These are phyloP conservation scores for Cottoperca gobio DNA, from an alignment of 2,797 vertebrate species.

Conservation along the genomic window DNA sequence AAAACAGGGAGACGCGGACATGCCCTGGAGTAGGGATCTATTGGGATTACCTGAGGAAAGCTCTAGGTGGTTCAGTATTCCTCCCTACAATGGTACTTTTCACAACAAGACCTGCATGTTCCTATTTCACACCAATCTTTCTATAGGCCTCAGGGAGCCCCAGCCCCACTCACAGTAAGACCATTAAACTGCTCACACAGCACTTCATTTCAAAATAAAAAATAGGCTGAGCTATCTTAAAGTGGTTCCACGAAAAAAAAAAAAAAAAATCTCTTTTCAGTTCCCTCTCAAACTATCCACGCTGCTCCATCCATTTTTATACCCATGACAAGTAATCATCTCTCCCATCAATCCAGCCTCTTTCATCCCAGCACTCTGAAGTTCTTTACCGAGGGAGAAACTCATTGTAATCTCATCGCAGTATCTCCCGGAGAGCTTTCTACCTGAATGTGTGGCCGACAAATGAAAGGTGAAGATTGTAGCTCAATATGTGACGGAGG, in stretches of 20 bases:
- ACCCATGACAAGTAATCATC: conserved; percentile 85
- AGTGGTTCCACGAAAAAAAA: conserved; percentile 66
- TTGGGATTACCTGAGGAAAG: conserved; percentile 72
- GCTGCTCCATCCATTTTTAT: conserved; percentile 81
- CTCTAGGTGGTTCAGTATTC: conserved; percentile 61
- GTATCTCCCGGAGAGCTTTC: conserved; percentile 79
- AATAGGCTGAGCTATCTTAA: conserved; percentile 77
- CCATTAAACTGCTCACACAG: conserved; percentile 81
- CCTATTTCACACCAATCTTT: conserved; percentile 79
- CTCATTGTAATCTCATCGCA: conserved; percentile 83
- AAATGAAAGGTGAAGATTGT: conserved; percentile 82
- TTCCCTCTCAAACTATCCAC: conserved; percentile 71
- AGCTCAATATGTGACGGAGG: conserved; percentile 68
- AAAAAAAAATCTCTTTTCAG: conserved; percentile 75
- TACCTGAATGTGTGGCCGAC: conserved; percentile 76
- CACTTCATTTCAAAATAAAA: conserved; percentile 80
- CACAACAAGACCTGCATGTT: conserved; percentile 69
- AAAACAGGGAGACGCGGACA: conserved; percentile 69
- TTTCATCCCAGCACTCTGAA: conserved; percentile 82
- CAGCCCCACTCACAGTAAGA: conserved; percentile 69
- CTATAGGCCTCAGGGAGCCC: conserved; percentile 69
- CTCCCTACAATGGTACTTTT: conserved; percentile 61
- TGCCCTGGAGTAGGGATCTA: conserved; percentile 69
- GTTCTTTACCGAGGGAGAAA: conserved; percentile 78
- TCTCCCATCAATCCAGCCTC: conserved; percentile 81